Evolutionary conservation across 2,888 invertebrate species (phyloP), one percentile per base, ranked within the genome.

Genomic region (Lithosia quadra): DNA sequence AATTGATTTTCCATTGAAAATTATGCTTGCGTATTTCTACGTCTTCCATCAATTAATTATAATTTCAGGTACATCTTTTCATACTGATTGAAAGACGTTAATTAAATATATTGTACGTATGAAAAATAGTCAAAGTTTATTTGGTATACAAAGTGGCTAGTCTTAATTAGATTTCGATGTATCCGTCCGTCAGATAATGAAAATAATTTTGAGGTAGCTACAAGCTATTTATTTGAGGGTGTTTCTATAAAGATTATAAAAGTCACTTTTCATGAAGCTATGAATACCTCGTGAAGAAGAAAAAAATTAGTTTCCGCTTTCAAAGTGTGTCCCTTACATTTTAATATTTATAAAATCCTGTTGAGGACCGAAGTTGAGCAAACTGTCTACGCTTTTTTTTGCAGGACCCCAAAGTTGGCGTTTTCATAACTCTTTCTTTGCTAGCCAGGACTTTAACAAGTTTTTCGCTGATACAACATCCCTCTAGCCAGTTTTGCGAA

Each of bases 391-490:
- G 83, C 79, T 88, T 91, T 91, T 90, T 28, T 92, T 90, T 89
- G 84, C 81, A 80, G 80, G 86, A 87, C 87, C 90, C 89, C 80
- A 88, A 93, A 93, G 88, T 93, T 92, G 84, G 87, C 90, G 86
- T 90, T 93, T 92, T 92, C 90, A 91, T 91, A 93, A 93, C 92
- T 93, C 92, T 89, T 91, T 90, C 88, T 88, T 91, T 88, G 86
- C 84, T 84, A 81, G 83, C 80, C n/a, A 84, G 85, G 90, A 90
- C 87, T 91, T 91, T 89, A 86, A 87, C 88, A 91, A 93, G 90
- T 91, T 92, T 92, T 86, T 80, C 76, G 90, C 90, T 91, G 91
- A 91, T 89, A 86, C 85, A 88, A 88, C 88, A 87, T 83, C 81
- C 83, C 65, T 73, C 71, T 63, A 66, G 69, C 71, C 74, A 71